Evolutionary conservation across 2,888 invertebrate genomes (phyloP), one percentile per base, ranked within the genome.

Genomic region (Neria commutata): DNA sequence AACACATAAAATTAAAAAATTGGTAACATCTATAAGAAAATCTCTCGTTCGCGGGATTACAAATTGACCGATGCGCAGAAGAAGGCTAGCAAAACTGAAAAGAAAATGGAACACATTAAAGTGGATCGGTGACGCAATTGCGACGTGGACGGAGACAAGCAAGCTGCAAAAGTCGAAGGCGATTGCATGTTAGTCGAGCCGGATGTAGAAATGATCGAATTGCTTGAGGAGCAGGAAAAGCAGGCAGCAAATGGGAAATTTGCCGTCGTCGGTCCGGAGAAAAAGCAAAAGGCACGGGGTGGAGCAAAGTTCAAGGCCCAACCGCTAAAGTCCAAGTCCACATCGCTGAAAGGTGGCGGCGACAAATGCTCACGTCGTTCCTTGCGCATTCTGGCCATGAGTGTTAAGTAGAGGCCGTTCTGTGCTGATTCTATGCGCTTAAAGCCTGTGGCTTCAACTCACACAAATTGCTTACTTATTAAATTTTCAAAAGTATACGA

Each of bases 131-230:
- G n/a, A 37, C 37, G 37, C 29, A 11, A 11, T 37, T n/a, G 37
- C 8, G 14, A 10, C 14, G 29, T 29, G 5, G n/a, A 37, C 8
- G n/a, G 4, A n/a, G n/a, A 37, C 37, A 37, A 37, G n/a, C n/a
- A n/a, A n/a, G 14, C 5, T 6, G 10, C 25, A 5, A 16, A 14
- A 14, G 29, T 45, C 26, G 42, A 49, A 14, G 54, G 51, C 1
- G 58, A 58, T 37, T 61, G 61, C 23, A 8, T 61, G 14, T 37
- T 61, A 17, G 34, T 61, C 11, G 55, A 58, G 29, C 55, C 57
- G 5, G 14, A 48, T 3, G 52, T 61, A 5, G 61, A 58, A 42
- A 37, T 52, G 11, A 55, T 61, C 21, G 61, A 61, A 23, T 26
- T 61, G 23, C 11, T 47, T 6, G 55, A 60, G n/a, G 21, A 46